These are phyloP conservation scores for Tragulus kanchil DNA, from an alignment of 2,113 vertebrate genomes.

Conservation along the genomic window DNA sequence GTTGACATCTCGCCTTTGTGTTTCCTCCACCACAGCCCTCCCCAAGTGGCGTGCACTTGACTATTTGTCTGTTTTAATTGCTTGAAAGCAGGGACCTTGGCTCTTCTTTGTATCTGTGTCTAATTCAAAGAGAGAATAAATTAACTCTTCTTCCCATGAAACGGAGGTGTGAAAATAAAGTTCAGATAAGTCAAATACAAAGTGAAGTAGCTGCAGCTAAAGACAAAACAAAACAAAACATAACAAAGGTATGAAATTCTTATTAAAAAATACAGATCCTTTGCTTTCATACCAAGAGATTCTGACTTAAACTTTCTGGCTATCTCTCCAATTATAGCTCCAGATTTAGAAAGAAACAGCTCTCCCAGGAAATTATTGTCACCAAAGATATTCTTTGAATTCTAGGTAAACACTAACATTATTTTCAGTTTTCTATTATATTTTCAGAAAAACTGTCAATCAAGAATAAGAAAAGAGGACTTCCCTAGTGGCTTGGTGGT, in stretches of 20 bases:
- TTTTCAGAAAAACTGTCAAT: neutral
- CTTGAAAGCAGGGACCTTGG: neutral
- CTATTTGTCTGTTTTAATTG: neutral
- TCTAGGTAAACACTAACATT: neutral
- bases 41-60: neutral
- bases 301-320: constrained; percentile 24
- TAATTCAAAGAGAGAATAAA: constrained; percentile 32
- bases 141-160: neutral
- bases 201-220: neutral
- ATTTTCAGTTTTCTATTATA: neutral
- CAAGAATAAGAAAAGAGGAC: neutral
- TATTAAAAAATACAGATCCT: neutral
- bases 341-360: constrained; percentile 14
- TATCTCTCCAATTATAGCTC: neutral
- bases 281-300: neutral
- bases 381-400: neutral
- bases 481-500: neutral
- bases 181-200: neutral
- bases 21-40: neutral
- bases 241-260: neutral
- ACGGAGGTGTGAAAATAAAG: neutral
- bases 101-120: neutral
- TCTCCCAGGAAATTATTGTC: neutral
- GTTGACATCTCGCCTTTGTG: rapidly evolving
- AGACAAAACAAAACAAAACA: neutral